Percentiles rank a stretch among this genome's conserved stretches.
These are phyloP conservation scores for Echeneis naucrates DNA, from an alignment of 2,797 vertebrate species.

Conservation along the genomic window DNA sequence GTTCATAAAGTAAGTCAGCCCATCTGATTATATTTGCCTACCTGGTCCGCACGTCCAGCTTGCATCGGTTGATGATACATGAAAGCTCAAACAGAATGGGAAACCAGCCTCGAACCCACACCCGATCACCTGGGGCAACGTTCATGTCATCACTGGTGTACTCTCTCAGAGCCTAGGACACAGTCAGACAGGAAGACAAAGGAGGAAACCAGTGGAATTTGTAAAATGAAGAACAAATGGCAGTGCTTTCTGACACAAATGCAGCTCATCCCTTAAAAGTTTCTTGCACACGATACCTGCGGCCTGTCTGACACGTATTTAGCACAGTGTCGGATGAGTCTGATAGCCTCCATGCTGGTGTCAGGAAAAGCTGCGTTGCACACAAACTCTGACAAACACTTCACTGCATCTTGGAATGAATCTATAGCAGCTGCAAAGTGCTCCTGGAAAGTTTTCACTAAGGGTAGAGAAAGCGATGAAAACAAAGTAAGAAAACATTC, in stretches of 20 bases:
- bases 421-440: constrained; percentile 95
- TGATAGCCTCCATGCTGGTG: constrained; percentile 97
- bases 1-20: too few species aligned
- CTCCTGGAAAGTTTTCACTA: constrained; percentile 93
- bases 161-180: constrained; percentile 89
- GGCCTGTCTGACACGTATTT: constrained; percentile 94
- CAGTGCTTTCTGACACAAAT: background rate
- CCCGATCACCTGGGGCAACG: constrained; percentile 93
- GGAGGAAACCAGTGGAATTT: background rate
- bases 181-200: background rate
- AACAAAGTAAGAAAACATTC: background rate
- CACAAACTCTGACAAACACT: constrained; percentile 96
- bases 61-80: constrained; percentile 97
- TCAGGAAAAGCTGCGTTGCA: constrained; percentile 96
- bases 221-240: background rate
- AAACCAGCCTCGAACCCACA: constrained; percentile 98
- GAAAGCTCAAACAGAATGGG: constrained; percentile 97
- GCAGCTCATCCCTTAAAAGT: too few species aligned
- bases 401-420: constrained; percentile 96
- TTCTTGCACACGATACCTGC: too few species aligned
- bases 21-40: too few species aligned
- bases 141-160: constrained; percentile 99
- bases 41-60: constrained; percentile 95
- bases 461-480: constrained; percentile 34
- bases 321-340: constrained; percentile 94